Conservation (phyloP, 2,797 vertebrate species). For the Eurystomus glaucurus region DNA sequence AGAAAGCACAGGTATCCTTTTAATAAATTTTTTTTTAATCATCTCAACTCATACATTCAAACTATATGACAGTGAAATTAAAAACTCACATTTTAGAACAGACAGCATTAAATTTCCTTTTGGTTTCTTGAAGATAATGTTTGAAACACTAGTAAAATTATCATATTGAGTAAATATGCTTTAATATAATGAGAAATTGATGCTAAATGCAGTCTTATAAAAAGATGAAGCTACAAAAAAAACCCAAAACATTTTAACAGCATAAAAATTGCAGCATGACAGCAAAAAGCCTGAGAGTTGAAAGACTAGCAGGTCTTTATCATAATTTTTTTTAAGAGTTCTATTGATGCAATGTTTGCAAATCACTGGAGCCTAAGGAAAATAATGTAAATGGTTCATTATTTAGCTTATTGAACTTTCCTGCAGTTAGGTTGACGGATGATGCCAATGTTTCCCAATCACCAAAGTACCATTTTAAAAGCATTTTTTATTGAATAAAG, state of each 20-base stretch:
- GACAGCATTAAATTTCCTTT: neutral
- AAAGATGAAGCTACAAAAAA: slow-evolving; percentile 41
- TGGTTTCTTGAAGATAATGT: slow-evolving; percentile 1
- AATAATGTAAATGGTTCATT: slow-evolving; percentile 88
- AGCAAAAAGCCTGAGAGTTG: slow-evolving; percentile 52
- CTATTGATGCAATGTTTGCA: slow-evolving; percentile 85
- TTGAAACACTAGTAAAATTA: slow-evolving; percentile 19
- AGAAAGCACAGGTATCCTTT: neutral
- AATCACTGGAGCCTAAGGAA: slow-evolving; percentile 83
- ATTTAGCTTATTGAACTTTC: slow-evolving; percentile 87
- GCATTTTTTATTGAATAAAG: slow-evolving; percentile 89
- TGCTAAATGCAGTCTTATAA: slow-evolving; percentile 22
- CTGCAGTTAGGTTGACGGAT: slow-evolving; percentile 85
- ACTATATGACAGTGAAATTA: neutral
- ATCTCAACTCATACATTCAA: neutral
- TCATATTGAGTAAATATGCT: neutral
- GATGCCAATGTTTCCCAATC: slow-evolving; percentile 84
- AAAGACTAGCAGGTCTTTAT: slow-evolving; percentile 84
- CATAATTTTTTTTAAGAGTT: slow-evolving; percentile 90
- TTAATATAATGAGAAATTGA: slow-evolving; percentile 19
- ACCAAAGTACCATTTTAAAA: slow-evolving; percentile 84
- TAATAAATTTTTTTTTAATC: neutral
- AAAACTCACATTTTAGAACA: neutral
- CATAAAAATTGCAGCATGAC: slow-evolving; percentile 25
- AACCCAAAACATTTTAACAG: neutral